These are phyloP conservation scores for Athrips mouffetella DNA, from an alignment of 2,888 invertebrate species.

Conservation along the genomic window DNA sequence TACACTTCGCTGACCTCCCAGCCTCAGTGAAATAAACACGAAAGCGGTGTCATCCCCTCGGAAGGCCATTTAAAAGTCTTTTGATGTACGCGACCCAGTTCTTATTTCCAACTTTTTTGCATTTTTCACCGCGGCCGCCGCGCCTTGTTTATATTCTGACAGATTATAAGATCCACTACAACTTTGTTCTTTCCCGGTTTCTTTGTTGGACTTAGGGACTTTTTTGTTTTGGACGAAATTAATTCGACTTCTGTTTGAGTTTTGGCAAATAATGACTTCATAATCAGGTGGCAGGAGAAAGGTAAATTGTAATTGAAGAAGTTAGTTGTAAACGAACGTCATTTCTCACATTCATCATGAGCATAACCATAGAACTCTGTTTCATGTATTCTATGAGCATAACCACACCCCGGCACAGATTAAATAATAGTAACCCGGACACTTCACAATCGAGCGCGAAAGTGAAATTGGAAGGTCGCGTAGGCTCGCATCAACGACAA, in stretches of 20 bases:
- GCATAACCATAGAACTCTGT: too few species aligned
- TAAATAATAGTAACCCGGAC: too few species aligned
- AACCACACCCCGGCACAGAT: too few species aligned
- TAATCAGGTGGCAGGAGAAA: not conserved
- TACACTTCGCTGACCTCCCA: too few species aligned
- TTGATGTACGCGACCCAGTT: slow-evolving; percentile 42
- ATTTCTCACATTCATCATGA: too few species aligned
- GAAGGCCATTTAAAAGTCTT: slow-evolving; percentile 45
- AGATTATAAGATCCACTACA: slow-evolving; percentile 22
- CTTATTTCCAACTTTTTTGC: slow-evolving; percentile 45
- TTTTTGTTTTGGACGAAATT: not conserved
- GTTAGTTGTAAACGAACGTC: too few species aligned
- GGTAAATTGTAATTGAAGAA: too few species aligned
- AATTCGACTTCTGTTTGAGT: not conserved
- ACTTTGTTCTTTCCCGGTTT: slow-evolving; percentile 7
- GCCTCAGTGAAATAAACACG: slow-evolving; percentile 24
- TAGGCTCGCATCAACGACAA: too few species aligned
- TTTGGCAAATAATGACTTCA: not conserved
- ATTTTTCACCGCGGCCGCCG: slow-evolving; percentile 38
- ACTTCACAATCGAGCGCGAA: too few species aligned
- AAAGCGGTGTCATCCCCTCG: slow-evolving; percentile 33
- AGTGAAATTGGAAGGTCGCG: too few species aligned
- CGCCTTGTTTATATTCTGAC: slow-evolving; percentile 28
- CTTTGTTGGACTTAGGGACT: not conserved
- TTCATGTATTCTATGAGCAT: too few species aligned